Evolutionary conservation across 1,140 invertebrate species (phyloP), one percentile per base, ranked within the genome.

Genomic region (Araneus ventricosus): DNA sequence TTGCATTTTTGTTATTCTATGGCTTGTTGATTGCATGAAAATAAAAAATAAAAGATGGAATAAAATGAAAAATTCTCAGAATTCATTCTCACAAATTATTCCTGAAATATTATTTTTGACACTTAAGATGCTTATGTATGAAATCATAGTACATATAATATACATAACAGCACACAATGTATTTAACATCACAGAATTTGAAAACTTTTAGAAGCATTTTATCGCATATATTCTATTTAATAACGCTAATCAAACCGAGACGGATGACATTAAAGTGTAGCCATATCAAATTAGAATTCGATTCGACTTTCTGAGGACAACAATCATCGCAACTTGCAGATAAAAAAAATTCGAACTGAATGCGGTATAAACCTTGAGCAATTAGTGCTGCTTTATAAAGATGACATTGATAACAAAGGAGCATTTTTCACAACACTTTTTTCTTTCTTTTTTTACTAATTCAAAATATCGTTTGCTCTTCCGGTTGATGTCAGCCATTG

Each of bases 341-440:
- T 24, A 30, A 41, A 82, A 57, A 45, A 30, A 75, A 75, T 52
- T 14, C 8, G 45, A 70, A 30, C 14, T 34, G 6, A 75, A 75
- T 75, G 2, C 10, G 30, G 37, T 27, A 79, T 27, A 22, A 89
- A 79, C 88, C 67, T 89, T 89, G 88, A 89, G 30, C 70, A 92
- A 92, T 92, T 86, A 92, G 17, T 37, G 27, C 27, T 39, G 59
- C 39, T 52, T 86, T 75, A 45, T 52, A 10, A 52, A 70, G 39
- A 70, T 67, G 61, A 86, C 90, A 92, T 39, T 85, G 90, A 86
- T 70, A 57, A 85, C 59, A 67, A 86, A 86, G 30, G 80, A 34
- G 52, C 4, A 34, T 57, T 34, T 34, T 34, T 52, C 8, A n/a
- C 79, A 4, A 41, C n/a, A 8, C 27, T 34, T 52, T 84, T 52